These are phyloP conservation scores for Pyrgilauda ruficollis DNA, from an alignment of 2,113 vertebrate species.

Conservation along the genomic window DNA sequence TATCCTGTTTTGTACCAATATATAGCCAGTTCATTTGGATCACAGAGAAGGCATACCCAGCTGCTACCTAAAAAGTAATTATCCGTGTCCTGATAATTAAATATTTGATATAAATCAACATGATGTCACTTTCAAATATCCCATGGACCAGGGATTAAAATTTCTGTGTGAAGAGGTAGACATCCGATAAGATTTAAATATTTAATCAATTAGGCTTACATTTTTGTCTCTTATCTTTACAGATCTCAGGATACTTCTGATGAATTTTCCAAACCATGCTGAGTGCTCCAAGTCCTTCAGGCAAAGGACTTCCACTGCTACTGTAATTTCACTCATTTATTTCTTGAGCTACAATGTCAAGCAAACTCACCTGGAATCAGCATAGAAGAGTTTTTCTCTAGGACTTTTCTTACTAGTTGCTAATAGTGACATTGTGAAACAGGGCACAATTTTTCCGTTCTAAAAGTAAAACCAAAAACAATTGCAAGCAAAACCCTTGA, in stretches of 20 bases:
- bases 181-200: neutral
- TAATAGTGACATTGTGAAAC: neutral
- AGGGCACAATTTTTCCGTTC: neutral
- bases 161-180: neutral
- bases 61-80: neutral
- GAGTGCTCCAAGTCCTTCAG: neutral
- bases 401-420: neutral
- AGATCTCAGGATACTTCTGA: neutral
- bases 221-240: neutral
- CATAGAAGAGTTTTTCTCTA: neutral
- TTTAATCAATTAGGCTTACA: neutral
- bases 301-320: neutral
- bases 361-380: neutral
- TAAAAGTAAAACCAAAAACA: neutral
- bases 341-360: neutral
- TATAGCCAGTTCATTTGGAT: neutral
- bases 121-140: neutral
- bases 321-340: neutral
- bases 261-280: neutral
- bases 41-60: neutral
- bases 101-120: neutral
- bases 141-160: neutral
- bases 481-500: neutral
- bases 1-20: neutral
- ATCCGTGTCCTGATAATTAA: neutral